A percentile compares a stretch with the other conserved stretches of the same genome.
Conservation (phyloP, 1,140 invertebrate species). For the Chironomus striatipennis region DNA sequence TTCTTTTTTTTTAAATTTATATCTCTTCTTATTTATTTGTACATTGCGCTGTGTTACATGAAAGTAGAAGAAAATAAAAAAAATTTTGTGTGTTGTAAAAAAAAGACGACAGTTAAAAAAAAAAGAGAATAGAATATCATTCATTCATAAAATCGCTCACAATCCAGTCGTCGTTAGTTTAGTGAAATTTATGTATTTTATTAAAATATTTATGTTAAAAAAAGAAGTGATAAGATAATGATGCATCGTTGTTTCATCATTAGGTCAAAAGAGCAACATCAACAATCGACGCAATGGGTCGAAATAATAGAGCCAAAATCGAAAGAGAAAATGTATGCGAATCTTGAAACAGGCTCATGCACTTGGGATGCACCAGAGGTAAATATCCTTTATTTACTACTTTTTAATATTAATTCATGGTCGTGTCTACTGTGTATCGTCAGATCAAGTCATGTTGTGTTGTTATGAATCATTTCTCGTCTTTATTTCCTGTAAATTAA, state of each 20-base stretch:
- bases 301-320: slow-evolving; percentile 98
- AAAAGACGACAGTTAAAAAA: not conserved
- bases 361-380: slow-evolving; percentile 91
- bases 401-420: too few species aligned
- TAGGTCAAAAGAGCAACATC: not conserved
- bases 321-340: slow-evolving; percentile 98
- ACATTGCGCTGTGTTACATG: not conserved
- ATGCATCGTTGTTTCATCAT: slow-evolving; percentile 14
- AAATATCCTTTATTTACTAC: too few species aligned
- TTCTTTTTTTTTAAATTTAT: slow-evolving; percentile 10
- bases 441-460: too few species aligned
- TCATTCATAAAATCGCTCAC: not conserved
- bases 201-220: too few species aligned
- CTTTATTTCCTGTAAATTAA: too few species aligned
- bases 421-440: too few species aligned
- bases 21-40: not conserved
- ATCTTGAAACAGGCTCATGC: slow-evolving; percentile 94
- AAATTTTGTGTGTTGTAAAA: not conserved
- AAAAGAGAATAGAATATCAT: not conserved
- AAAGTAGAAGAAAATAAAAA: not conserved
- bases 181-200: not conserved
- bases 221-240: slow-evolving; percentile 13
- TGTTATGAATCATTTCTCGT: too few species aligned
- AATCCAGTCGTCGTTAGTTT: not conserved
- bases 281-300: slow-evolving; percentile 76